Base-by-base conservation (phyloP, 2,888 invertebrate species). In the Tineola bisselliella region DNA sequence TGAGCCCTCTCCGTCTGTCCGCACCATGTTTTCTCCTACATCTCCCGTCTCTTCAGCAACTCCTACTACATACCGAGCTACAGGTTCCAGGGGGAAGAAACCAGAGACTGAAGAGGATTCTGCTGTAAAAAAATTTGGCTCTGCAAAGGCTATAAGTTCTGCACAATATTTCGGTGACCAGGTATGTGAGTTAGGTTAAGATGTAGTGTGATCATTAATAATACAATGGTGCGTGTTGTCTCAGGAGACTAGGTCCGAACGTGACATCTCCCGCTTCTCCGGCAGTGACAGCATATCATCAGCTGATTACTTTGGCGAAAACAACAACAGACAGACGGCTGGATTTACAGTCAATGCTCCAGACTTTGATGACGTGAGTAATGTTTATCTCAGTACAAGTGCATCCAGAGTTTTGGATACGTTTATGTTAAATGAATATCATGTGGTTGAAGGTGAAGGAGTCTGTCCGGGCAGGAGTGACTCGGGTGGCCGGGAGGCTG, bases 111-210 rank as follows among this genome's bases (percentile, higher is more conserved):
- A 87, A 8, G 90, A 92, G 56, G 93, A 93, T 68, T 92, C 93
- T 63, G 96, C 97, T 18, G 95, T 95, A 77, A 96, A 95, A 83
- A 99, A 99, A 87, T 99, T 99, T 78, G 98, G 97, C 59, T 92
- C 93, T 69, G 98, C 99, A 2, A 99, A 99, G 81, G 95, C 97
- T 12, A 99, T 99, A 73, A 98, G 98, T 62, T 99, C 99, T 0
- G 97, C 97, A 74, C 98, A 98, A 87, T 98, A 92, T 88, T 99
- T 99, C 78, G 94, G 94, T 8, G 94, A 93, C 69, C 89, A 89
- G 75, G 84, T 81, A 0, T 5, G 65, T 44, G 12, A n/a, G n/a
- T n/a, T n/a, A n/a, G n/a, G 43, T 3, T n/a, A 8, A 3, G 25
- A 25, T 25, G n/a, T 6, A 6, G 25, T 6, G 25, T 25, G 4